Evolutionary conservation across 2,888 invertebrate species (phyloP).

Genomic region (Ormia ochracea): DNA sequence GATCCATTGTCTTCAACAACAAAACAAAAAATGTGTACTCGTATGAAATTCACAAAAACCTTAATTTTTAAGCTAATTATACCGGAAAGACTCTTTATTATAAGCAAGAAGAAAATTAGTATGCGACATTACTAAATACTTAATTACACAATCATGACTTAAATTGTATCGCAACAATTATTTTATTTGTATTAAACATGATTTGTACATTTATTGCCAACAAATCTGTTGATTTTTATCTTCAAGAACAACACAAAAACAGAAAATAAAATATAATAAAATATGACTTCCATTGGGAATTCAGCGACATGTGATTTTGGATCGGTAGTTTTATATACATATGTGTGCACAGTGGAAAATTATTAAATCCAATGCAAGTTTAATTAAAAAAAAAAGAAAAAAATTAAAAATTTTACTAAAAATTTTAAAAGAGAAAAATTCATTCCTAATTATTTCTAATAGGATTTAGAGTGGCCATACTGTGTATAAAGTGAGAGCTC

Average conservation of each 20-base stretch:
- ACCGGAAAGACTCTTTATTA: background rate
- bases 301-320: background rate
- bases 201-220: conserved; percentile 14
- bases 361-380: no score
- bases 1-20: no score
- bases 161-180: background rate
- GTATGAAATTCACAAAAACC: no score
- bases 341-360: no score
- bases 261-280: conserved; percentile 20
- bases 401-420: no score
- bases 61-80: background rate
- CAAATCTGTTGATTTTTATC: conserved; percentile 28
- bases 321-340: background rate
- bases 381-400: no score
- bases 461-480: no score
- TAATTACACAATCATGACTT: conserved; percentile 29
- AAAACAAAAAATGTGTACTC: no score
- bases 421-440: no score
- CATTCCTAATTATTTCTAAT: no score
- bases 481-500: no score
- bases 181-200: conserved; percentile 5
- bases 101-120: background rate
- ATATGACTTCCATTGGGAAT: background rate
- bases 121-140: conserved; percentile 13
- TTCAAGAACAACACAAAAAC: conserved; percentile 9